A percentile compares a stretch with the other conserved stretches of the same genome.
Conservation (phyloP, 2,113 vertebrate species). For the Antidorcas marsupialis region DNA sequence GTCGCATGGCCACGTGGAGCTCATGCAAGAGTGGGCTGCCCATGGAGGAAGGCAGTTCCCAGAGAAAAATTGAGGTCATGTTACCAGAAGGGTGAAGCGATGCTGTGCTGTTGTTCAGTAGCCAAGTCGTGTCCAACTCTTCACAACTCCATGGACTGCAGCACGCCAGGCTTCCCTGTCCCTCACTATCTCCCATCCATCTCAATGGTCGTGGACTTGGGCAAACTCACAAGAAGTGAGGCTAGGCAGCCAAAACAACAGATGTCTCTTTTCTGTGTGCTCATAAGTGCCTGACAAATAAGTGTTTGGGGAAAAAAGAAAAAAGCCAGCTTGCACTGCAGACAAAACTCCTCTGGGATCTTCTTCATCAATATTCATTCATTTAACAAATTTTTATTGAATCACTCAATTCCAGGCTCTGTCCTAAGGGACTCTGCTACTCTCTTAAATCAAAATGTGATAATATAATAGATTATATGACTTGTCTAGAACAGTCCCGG, state of each 20-base stretch:
- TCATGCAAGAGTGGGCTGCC: not conserved
- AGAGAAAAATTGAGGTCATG: not conserved
- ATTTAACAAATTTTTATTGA: conserved; percentile 28
- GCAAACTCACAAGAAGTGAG: not conserved
- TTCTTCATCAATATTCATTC: conserved; percentile 6
- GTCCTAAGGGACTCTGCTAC: conserved; percentile 3
- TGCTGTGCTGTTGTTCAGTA: not conserved
- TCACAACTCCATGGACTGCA: not conserved
- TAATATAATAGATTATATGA: not conserved
- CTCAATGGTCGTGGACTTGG: not conserved
- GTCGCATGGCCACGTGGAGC: not conserved
- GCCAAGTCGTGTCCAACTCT: not conserved
- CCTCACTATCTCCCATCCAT: not conserved
- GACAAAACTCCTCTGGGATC: not conserved
- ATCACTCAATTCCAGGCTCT: not conserved
- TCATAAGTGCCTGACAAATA: not conserved
- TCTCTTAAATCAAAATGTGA: conserved; percentile 13
- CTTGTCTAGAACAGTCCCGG: not conserved
- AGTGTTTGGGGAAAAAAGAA: not conserved
- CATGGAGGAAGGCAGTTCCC: not conserved
- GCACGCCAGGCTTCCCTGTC: not conserved
- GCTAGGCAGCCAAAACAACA: conserved; percentile 1
- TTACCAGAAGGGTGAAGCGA: not conserved
- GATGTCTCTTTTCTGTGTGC: not conserved
- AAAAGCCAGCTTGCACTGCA: not conserved